A percentile compares a stretch with the other conserved stretches of the same genome.
Conservation (phyloP, 2,797 vertebrate genomes). For the Falco novaeseelandiae region DNA sequence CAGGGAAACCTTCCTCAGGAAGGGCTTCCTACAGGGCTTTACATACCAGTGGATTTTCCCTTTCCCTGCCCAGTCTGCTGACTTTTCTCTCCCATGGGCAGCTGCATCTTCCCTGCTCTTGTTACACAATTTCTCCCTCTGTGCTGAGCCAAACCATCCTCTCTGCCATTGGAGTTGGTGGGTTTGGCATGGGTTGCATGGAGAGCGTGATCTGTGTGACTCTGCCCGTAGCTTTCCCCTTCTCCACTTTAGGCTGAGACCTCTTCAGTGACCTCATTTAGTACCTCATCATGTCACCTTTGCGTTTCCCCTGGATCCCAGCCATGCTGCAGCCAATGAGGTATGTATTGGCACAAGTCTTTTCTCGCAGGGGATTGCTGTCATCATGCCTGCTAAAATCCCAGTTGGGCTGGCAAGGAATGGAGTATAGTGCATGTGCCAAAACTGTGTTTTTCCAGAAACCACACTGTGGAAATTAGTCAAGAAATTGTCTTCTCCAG, state of each 20-base stretch:
- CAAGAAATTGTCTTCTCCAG: background rate
- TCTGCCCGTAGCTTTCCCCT: background rate
- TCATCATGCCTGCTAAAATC: background rate
- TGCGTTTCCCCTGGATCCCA: background rate
- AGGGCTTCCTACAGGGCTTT: background rate
- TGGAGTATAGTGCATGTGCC: rapidly evolving
- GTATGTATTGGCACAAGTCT: background rate
- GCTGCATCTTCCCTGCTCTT: background rate
- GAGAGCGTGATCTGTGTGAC: background rate
- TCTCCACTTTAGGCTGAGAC: background rate
- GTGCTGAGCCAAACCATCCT: background rate
- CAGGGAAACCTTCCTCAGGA: background rate
- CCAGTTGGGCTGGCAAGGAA: background rate
- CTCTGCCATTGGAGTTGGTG: background rate
- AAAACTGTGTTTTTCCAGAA: background rate
- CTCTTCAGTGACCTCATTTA: background rate
- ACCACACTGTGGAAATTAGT: background rate
- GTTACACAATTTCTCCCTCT: background rate
- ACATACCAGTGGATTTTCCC: background rate
- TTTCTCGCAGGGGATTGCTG: background rate
- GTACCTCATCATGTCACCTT: background rate
- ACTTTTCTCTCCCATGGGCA: background rate
- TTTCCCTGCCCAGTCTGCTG: background rate
- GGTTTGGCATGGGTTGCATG: background rate
- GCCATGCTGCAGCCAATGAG: background rate